phyloP scores from a whole-genome alignment of 2,113 vertebrate genomes.

The Axis porcinus region DNA sequence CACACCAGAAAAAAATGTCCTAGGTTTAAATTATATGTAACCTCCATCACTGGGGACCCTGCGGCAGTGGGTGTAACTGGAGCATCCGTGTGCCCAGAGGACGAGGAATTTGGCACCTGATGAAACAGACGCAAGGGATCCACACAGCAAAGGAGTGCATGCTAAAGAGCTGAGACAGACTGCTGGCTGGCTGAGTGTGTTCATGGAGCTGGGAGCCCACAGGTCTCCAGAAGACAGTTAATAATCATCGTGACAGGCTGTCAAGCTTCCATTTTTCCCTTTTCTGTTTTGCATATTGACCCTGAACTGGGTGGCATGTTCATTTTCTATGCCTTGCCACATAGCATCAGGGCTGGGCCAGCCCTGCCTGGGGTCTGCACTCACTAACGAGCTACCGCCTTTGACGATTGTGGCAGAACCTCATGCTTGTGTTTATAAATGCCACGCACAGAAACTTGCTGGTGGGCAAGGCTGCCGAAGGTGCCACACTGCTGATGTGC shows the following conservation, averaged over 20 bases:
- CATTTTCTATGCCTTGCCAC: not conserved
- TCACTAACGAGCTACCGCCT: not conserved
- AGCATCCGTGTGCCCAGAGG: not conserved
- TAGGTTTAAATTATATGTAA: not conserved
- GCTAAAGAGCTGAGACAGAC: not conserved
- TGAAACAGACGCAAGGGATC: not conserved
- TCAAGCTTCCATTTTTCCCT: slow-evolving; percentile 6
- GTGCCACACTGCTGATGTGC: not conserved
- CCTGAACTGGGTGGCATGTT: slow-evolving; percentile 19
- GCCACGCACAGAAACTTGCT: not conserved
- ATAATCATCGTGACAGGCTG: not conserved
- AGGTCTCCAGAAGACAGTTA: not conserved
- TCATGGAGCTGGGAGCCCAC: not conserved
- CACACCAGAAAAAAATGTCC: not conserved
- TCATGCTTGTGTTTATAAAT: not conserved
- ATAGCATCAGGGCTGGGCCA: not conserved
- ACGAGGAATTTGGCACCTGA: not conserved
- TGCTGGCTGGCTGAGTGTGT: not conserved
- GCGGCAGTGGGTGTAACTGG: not conserved
- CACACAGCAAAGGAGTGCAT: not conserved
- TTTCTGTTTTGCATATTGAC: slow-evolving; percentile 34
- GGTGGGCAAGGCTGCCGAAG: not conserved
- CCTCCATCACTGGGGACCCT: not conserved
- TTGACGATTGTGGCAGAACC: not conserved
- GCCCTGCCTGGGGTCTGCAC: not conserved